phyloP scores from a whole-genome alignment of 2,888 invertebrate genomes.

The Drosophila koepferae region DNA sequence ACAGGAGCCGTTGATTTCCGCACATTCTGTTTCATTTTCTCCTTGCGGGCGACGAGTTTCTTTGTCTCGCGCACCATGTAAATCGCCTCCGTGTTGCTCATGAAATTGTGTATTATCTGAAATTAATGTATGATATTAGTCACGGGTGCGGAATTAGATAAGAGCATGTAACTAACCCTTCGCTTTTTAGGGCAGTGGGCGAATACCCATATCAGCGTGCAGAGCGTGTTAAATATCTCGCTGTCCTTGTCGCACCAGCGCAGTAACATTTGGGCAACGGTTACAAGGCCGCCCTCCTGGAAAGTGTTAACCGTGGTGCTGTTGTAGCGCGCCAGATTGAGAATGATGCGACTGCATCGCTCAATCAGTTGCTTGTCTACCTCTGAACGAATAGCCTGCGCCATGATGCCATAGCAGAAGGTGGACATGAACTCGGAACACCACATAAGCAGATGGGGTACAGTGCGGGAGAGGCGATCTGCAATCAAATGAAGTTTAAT shows the following conservation, averaged over 20 bases:
- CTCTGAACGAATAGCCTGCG: conserved; percentile 85
- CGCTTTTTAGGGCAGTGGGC: conserved; percentile 83
- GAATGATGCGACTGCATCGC: conserved; percentile 86
- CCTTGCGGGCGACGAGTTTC: conserved; percentile 84
- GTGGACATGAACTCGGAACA: conserved; percentile 83
- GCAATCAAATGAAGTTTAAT: neutral
- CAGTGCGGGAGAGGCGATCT: conserved; percentile 84
- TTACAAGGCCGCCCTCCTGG: conserved; percentile 87
- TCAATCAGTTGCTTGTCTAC: conserved; percentile 85
- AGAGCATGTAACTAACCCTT: conserved; percentile 56
- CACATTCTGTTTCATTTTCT: conserved; percentile 84
- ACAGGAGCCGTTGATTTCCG: conserved; percentile 67
- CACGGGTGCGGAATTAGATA: neutral
- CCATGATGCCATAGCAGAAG: conserved; percentile 85
- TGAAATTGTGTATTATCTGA: conserved; percentile 84
- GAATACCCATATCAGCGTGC: conserved; percentile 89
- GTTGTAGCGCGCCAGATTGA: conserved; percentile 89
- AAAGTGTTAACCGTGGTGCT: conserved; percentile 88
- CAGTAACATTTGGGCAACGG: conserved; percentile 88
- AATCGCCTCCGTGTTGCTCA: conserved; percentile 84
- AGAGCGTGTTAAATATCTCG: conserved; percentile 88
- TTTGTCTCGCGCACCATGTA: conserved; percentile 84
- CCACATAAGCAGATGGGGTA: conserved; percentile 83
- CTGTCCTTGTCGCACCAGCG: conserved; percentile 89
- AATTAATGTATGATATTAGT: neutral